Evolutionary conservation across 2,797 vertebrate genomes (phyloP).

Genomic region (Gobio occitaniae): DNA sequence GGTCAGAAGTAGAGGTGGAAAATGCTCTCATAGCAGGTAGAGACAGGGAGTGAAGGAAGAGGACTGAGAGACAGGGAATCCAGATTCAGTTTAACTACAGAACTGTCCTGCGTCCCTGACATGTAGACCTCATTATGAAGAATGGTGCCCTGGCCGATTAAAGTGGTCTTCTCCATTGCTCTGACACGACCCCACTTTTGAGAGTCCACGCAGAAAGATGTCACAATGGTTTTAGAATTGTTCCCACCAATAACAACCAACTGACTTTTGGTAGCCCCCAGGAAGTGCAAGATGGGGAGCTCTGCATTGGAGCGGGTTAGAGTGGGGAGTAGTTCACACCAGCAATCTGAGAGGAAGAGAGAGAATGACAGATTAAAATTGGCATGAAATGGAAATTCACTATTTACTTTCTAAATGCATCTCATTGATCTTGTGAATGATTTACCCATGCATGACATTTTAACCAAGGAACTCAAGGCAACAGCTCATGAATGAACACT

Average conservation of each 20-base stretch:
- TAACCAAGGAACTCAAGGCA: background rate
- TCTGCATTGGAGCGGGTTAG: slow-evolving; percentile 75
- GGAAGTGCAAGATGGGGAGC: slow-evolving; percentile 79
- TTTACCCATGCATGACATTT: background rate
- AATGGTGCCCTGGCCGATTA: slow-evolving; percentile 78
- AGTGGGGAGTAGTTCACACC: slow-evolving; percentile 81
- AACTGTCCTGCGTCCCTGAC: slow-evolving; percentile 72
- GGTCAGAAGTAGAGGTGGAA: slow-evolving; percentile 78
- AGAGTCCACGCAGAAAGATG: slow-evolving; percentile 74
- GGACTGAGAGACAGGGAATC: slow-evolving; percentile 63
- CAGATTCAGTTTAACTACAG: slow-evolving; percentile 72
- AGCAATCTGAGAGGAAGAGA: slow-evolving; percentile 71
- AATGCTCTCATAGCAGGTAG: slow-evolving; percentile 75
- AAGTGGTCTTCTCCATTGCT: slow-evolving; percentile 69
- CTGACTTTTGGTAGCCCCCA: slow-evolving; percentile 75
- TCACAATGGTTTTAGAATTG: slow-evolving; percentile 75
- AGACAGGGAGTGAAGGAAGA: slow-evolving; percentile 75
- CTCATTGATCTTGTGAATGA: background rate
- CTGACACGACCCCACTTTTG: slow-evolving; percentile 74
- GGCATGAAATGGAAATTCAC: background rate
- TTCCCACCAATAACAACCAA: slow-evolving; percentile 82
- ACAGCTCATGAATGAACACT: background rate
- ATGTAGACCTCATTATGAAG: slow-evolving; percentile 69
- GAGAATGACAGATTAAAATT: background rate
- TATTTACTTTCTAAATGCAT: background rate